Conservation (phyloP, 2,797 vertebrate genomes). For the Aphelocoma californica region DNA sequence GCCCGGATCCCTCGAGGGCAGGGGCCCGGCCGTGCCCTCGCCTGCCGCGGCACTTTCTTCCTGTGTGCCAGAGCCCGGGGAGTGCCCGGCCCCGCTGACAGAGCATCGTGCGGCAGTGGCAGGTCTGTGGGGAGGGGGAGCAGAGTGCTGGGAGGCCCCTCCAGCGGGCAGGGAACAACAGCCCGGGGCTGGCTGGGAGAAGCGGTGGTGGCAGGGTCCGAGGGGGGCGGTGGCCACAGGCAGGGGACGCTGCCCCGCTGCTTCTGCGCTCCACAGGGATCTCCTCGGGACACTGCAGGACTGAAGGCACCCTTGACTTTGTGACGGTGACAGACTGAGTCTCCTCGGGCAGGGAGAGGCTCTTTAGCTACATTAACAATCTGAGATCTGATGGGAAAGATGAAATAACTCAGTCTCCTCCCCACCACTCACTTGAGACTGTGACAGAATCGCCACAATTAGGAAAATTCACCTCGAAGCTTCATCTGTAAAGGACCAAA, state of each 20-base stretch:
- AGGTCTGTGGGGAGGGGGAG: rapidly evolving
- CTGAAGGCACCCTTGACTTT: neutral
- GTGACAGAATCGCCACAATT: slow-evolving; percentile 77
- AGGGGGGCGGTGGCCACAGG: neutral
- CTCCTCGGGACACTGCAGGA: neutral
- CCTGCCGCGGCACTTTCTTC: rapidly evolving
- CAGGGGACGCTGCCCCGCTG: neutral
- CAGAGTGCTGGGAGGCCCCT: neutral
- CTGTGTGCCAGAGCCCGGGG: neutral
- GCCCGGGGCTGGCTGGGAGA: too few relatives aligned
- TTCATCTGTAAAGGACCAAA: slow-evolving; percentile 79
- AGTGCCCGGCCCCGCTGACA: rapidly evolving
- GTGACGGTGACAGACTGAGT: slow-evolving; percentile 50
- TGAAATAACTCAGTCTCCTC: slow-evolving; percentile 71
- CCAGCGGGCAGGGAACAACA: neutral
- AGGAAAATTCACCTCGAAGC: slow-evolving; percentile 78
- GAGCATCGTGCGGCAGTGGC: rapidly evolving
- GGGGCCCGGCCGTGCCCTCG: rapidly evolving
- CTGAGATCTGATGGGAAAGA: slow-evolving; percentile 78
- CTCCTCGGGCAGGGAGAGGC: slow-evolving; percentile 51
- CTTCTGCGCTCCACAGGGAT: rapidly evolving
- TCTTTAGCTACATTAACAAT: slow-evolving; percentile 75
- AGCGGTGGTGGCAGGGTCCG: rapidly evolving
- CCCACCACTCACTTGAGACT: slow-evolving; percentile 75
- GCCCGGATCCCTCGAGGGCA: neutral